Base-by-base conservation (phyloP, 2,797 vertebrate genomes). In the Pagetopsis macropterus region DNA sequence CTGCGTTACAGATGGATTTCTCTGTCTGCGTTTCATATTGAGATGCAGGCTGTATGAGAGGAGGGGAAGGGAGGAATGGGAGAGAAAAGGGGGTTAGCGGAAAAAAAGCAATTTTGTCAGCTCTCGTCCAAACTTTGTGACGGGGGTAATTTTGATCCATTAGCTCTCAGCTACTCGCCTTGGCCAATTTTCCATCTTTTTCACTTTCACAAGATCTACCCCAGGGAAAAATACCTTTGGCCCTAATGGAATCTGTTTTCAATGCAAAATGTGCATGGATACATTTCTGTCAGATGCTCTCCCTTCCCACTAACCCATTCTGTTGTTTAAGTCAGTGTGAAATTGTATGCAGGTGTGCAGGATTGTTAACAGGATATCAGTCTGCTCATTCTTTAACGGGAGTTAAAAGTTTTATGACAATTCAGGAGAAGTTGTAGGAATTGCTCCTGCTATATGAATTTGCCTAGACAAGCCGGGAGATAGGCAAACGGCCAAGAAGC, bases 91-190 rank as follows among this genome's bases (percentile, higher is more conserved):
- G 83, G 82, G 79, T 74, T 82, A 73, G 84, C 2, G 46, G 21
- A 71, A 79, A 88, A 89, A 90, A 92, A 91, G 89, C 91, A 91
- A 93, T 93, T 94, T 93, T 89, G 89, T 94, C 91, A 92, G 90
- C 87, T 85, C 90, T 93, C 90, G 83, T 94, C 92, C 91, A 93
- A 94, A 95, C 90, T 94, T 94, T 95, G 89, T 93, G 93, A 93
- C 88, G 81, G 87, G 90, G 90, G 93, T 94, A 93, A 95, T 95
- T 95, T 94, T 93, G 91, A 95, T 93, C 93, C 93, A 95, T 95
- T 95, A 94, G 92, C 91, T 94, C 88, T 91, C 85, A 88, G 90
- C 89, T 82, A 82, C 91, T 94, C 75, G 86, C 86, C 90, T 89
- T 72, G 76, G 89, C 90, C 92, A 93, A 91, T 94, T 94, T 94